A percentile compares a stretch with the other conserved stretches of the same genome.
phyloP scores from a whole-genome alignment of 2,797 vertebrate species.

The Petrocephalus sullivani region DNA sequence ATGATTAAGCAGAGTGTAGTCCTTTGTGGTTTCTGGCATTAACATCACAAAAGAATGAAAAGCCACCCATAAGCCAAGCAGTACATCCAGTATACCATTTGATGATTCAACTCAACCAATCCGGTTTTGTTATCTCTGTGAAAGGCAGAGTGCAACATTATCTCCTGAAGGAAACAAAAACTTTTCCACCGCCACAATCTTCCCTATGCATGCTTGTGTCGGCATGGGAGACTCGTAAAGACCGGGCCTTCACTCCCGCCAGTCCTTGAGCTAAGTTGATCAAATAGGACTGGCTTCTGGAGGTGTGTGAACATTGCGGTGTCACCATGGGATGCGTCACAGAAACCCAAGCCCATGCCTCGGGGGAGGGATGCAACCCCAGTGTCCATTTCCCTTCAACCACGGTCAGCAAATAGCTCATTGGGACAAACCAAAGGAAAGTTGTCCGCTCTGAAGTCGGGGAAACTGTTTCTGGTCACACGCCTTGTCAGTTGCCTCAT shows the following conservation, averaged over 20 bases:
- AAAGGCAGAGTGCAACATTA: neutral
- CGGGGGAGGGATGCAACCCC: neutral
- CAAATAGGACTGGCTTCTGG: conserved; percentile 18
- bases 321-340: neutral
- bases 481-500: no score
- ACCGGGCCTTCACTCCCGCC: neutral
- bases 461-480: neutral
- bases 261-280: conserved; percentile 1
- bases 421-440: neutral
- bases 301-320: neutral
- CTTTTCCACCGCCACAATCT: neutral
- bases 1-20: neutral
- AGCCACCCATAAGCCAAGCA: neutral
- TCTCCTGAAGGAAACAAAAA: neutral
- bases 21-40: neutral
- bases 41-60: neutral
- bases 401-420: neutral
- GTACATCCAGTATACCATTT: neutral
- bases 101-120: neutral
- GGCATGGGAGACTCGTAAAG: neutral
- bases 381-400: neutral
- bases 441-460: neutral
- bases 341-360: neutral
- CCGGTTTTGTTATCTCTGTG: neutral
- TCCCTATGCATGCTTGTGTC: neutral